phyloP scores from a whole-genome alignment of 2,113 vertebrate genomes.

The Orientallactaga bullata region DNA sequence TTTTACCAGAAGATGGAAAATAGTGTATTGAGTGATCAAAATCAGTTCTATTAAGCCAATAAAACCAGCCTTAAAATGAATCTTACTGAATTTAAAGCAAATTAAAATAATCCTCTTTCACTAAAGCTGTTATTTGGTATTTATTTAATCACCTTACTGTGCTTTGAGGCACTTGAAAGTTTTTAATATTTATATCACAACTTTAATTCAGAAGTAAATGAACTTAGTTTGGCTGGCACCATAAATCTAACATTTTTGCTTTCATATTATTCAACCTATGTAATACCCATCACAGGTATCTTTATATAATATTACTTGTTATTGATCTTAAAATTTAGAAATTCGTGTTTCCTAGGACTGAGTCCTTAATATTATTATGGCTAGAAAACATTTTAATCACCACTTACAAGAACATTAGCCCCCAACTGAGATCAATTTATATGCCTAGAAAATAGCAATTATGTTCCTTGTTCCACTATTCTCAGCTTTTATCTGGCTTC shows the following conservation, averaged over 20 bases:
- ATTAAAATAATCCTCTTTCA: not conserved
- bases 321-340: conserved; percentile 26
- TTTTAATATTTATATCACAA: conserved; percentile 6
- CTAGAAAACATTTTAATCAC: conserved; percentile 10
- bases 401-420: conserved; percentile 9
- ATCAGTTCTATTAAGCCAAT: not conserved
- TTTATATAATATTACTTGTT: conserved; percentile 20
- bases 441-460: not conserved
- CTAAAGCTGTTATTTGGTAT: not conserved
- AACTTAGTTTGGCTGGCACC: not conserved
- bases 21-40: not conserved
- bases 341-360: not conserved
- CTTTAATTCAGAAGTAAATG: not conserved
- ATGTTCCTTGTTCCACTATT: not conserved
- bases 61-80: not conserved
- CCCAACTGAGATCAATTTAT: not conserved
- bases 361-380: not conserved
- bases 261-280: not conserved
- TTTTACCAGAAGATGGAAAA: not conserved
- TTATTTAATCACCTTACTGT: not conserved
- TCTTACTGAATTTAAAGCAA: not conserved
- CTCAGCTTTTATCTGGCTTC: not conserved
- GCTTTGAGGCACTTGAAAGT: not conserved
- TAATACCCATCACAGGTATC: not conserved
- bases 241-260: not conserved